Percentiles rank a stretch among this genome's conserved stretches.
Conservation (phyloP, 2,113 vertebrate species). For the Aphyosemion australe region DNA sequence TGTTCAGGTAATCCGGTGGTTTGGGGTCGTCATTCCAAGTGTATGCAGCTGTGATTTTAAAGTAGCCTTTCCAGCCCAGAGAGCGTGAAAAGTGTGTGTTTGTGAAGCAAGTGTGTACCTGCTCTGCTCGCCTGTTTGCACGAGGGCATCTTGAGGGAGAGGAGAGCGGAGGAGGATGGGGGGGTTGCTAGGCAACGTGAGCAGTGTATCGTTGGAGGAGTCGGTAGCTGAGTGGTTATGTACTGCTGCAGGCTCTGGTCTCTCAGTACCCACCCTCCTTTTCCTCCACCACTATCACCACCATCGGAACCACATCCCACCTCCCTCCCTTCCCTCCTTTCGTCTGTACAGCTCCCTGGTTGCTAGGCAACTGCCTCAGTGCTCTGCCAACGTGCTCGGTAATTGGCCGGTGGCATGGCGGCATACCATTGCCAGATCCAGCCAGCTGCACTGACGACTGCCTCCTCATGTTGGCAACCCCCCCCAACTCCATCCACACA, state of each 20-base stretch:
- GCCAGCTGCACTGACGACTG: constrained; percentile 89
- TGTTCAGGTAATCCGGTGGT: constrained; percentile 53
- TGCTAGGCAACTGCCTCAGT: constrained; percentile 92
- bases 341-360: constrained; percentile 64
- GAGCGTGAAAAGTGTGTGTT: neutral
- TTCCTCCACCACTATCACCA: constrained; percentile 34
- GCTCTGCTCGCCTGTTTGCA: constrained; percentile 46
- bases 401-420: constrained; percentile 89
- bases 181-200: constrained; percentile 72
- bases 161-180: constrained; percentile 28
- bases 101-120: constrained; percentile 42
- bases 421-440: constrained; percentile 87
- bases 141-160: constrained; percentile 52
- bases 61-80: constrained; percentile 15
- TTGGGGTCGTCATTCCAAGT: constrained; percentile 27
- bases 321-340: constrained; percentile 16
- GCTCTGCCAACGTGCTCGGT: constrained; percentile 85
- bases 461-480: constrained; percentile 74
- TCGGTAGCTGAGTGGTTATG: constrained; percentile 75
- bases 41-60: constrained; percentile 8
- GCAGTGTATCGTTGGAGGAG: constrained; percentile 76
- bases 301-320: constrained; percentile 25
- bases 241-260: constrained; percentile 74
- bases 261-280: constrained; percentile 45
- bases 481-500: constrained; percentile 2